These are phyloP conservation scores for Thyatira batis DNA, from an alignment of 2,888 invertebrate genomes.

Conservation along the genomic window DNA sequence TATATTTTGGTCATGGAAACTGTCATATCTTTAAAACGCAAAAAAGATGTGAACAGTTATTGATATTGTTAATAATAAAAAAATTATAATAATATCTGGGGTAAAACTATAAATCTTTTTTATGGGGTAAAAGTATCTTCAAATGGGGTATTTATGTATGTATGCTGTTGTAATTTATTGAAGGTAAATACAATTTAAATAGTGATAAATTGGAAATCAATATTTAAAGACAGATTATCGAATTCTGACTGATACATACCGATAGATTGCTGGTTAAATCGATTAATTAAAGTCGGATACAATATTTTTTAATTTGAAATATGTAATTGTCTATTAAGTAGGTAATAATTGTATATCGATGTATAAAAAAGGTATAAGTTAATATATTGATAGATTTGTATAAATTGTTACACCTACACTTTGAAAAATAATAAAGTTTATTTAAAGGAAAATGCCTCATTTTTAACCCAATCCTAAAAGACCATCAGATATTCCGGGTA, in stretches of 20 bases:
- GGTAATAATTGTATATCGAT: constrained; percentile 50
- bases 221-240: neutral
- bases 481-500: no score
- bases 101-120: neutral
- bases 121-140: no score
- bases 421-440: constrained; percentile 47
- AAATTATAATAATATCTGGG: neutral
- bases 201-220: neutral
- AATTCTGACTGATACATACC: neutral
- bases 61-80: neutral
- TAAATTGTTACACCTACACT: constrained; percentile 42
- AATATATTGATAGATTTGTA: constrained; percentile 17
- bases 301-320: neutral
- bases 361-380: constrained; percentile 42
- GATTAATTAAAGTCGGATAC: neutral
- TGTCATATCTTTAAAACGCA: constrained; percentile 65
- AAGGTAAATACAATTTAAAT: no score
- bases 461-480: no score
- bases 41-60: constrained; percentile 59
- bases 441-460: constrained; percentile 31
- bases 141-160: no score
- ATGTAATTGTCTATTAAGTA: constrained; percentile 6
- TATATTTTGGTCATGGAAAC: constrained; percentile 19
- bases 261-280: neutral
- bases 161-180: no score